Conservation (phyloP, 1,140 invertebrate genomes). For the Drosophila yakuba region DNA sequence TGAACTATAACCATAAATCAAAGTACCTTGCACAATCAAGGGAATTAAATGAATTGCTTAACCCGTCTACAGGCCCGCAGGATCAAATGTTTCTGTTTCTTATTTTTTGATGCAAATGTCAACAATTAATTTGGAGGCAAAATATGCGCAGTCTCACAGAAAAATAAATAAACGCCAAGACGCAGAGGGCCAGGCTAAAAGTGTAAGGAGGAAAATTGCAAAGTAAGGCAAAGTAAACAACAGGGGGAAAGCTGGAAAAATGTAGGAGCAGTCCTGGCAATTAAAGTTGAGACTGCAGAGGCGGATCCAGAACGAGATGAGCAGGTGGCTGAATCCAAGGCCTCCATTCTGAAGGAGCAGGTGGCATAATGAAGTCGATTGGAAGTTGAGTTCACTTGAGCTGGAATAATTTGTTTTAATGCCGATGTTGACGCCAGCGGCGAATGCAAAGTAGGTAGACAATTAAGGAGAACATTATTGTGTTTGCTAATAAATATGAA, state of each 20-base stretch:
- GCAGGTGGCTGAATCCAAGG: slow-evolving; percentile 26
- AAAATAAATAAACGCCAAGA: slow-evolving; percentile 39
- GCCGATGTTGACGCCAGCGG: slow-evolving; percentile 21
- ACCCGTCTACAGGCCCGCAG: slow-evolving; percentile 37
- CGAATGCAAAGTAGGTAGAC: slow-evolving; percentile 24
- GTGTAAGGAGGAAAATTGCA: slow-evolving; percentile 17
- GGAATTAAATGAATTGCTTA: slow-evolving; percentile 2
- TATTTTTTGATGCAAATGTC: slow-evolving; percentile 50
- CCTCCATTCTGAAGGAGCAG: slow-evolving; percentile 17
- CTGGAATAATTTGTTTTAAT: slow-evolving; percentile 48
- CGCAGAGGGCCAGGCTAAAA: slow-evolving; percentile 5
- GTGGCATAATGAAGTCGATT: slow-evolving; percentile 54
- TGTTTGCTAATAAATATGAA: slow-evolving; percentile 23
- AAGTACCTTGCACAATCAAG: background rate
- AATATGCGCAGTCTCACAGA: slow-evolving; percentile 56
- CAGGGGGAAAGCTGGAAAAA: slow-evolving; percentile 16
- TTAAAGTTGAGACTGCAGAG: slow-evolving; percentile 36
- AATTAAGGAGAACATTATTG: slow-evolving; percentile 38
- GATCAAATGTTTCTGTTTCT: slow-evolving; percentile 30
- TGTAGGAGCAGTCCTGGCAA: slow-evolving; percentile 16
- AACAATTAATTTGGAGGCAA: slow-evolving; percentile 58
- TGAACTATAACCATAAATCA: background rate
- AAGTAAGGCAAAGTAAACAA: slow-evolving; percentile 31
- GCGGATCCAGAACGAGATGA: slow-evolving; percentile 23
- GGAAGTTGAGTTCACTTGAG: slow-evolving; percentile 51